These are phyloP conservation scores for Spilarctia lutea DNA, from an alignment of 2,888 invertebrate species.

Conservation along the genomic window DNA sequence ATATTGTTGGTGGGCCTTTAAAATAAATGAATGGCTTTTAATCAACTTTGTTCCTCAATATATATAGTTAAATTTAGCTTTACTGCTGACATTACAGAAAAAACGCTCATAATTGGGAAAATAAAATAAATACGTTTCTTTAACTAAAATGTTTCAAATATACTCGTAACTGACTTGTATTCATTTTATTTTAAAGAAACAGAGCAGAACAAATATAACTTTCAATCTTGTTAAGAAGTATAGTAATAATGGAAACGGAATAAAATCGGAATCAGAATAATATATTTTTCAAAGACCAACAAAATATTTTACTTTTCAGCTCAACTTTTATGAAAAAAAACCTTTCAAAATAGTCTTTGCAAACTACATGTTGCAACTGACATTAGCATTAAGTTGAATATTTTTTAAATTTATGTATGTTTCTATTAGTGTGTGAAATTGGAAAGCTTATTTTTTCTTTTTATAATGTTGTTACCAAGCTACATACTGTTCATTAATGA, in stretches of 20 bases:
- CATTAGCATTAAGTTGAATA: slow-evolving; percentile 18
- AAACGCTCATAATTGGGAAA: neutral
- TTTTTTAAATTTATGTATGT: neutral
- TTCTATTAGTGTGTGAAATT: neutral
- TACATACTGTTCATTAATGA: neutral
- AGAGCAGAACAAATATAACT: neutral
- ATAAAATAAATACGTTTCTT: neutral
- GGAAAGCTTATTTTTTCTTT: neutral
- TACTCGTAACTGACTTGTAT: slow-evolving; percentile 2
- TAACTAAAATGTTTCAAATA: neutral
- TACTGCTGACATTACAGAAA: neutral
- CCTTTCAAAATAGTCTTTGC: slow-evolving; percentile 22
- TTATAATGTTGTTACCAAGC: neutral
- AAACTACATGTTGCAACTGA: slow-evolving; percentile 26
- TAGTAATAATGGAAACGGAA: slow-evolving; percentile 42
- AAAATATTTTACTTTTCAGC: slow-evolving; percentile 43
- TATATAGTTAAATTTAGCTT: neutral
- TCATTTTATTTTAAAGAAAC: slow-evolving; percentile 2
- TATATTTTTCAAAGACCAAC: slow-evolving; percentile 41
- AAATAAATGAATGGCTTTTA: too few relatives aligned
- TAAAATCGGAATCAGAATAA: slow-evolving; percentile 41
- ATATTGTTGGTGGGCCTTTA: too few relatives aligned
- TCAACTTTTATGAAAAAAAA: slow-evolving; percentile 37
- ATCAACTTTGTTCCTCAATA: too few relatives aligned
- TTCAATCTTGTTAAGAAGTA: slow-evolving; percentile 29